phyloP scores from a whole-genome alignment of 2,797 vertebrate species.

The Jordanella pulchra region DNA sequence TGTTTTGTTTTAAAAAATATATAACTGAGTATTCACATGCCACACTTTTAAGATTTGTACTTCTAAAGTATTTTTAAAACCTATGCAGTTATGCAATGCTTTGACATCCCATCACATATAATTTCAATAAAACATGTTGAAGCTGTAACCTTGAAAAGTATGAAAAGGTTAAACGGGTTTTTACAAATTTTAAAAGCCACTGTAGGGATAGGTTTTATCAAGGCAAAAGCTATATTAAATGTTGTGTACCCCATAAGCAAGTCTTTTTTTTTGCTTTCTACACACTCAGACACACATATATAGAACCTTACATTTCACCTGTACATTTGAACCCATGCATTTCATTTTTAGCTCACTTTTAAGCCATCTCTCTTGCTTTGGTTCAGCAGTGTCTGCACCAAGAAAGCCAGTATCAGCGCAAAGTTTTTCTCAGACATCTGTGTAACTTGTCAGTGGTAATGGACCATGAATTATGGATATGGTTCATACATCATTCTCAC shows the following conservation, averaged over 20 bases:
- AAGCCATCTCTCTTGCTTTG: conserved; percentile 5
- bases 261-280: conserved; percentile 6
- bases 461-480: conserved; percentile 50
- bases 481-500: conserved; percentile 42
- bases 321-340: too few species aligned
- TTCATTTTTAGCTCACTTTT: conserved; percentile 13
- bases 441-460: conserved; percentile 47
- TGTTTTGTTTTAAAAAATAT: too few species aligned
- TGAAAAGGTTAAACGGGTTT: not conserved
- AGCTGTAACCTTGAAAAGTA: not conserved
- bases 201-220: not conserved
- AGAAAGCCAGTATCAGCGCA: conserved; percentile 18
- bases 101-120: not conserved
- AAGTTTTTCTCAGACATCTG: conserved; percentile 26
- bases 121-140: not conserved
- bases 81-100: not conserved
- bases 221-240: conserved; percentile 21
- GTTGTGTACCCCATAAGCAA: conserved; percentile 24
- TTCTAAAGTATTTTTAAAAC: not conserved
- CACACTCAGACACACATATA: not conserved
- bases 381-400: not conserved
- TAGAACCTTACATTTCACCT: too few species aligned
- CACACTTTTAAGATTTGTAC: not conserved
- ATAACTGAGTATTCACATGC: not conserved
- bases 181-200: not conserved